Evolutionary conservation across 2,888 invertebrate species (phyloP).

Genomic region (Lymantria monacha): DNA sequence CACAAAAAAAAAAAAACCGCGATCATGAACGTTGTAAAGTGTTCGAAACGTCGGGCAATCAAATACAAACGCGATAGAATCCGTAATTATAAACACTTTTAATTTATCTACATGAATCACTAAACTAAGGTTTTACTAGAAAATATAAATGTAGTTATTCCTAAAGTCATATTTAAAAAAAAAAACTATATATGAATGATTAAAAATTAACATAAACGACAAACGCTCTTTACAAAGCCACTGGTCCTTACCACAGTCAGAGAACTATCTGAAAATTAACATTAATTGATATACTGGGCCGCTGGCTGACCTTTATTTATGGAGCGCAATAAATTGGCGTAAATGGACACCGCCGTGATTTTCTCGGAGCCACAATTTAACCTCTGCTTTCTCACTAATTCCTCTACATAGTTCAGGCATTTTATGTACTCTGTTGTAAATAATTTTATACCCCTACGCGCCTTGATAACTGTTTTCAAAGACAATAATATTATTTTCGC

Average conservation of each 20-base stretch:
- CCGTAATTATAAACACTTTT: too few relatives aligned
- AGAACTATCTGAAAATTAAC: constrained; percentile 32
- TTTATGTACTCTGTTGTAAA: constrained; percentile 1
- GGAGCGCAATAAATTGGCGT: constrained; percentile 34
- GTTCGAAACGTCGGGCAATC: too few relatives aligned
- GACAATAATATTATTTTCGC: not conserved
- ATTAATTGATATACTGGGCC: constrained; percentile 46
- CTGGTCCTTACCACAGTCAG: constrained; percentile 3
- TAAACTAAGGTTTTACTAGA: too few relatives aligned
- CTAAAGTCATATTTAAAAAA: too few relatives aligned
- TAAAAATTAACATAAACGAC: too few relatives aligned
- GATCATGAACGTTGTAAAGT: too few relatives aligned
- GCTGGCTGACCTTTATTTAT: constrained; percentile 36
- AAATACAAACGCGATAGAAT: too few relatives aligned
- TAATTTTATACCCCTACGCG: not conserved
- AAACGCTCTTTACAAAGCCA: constrained; percentile 7
- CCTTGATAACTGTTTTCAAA: not conserved
- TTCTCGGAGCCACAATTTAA: constrained; percentile 45
- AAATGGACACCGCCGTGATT: constrained; percentile 43
- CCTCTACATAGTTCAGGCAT: constrained; percentile 19
- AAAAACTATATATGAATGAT: too few relatives aligned
- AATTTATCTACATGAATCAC: too few relatives aligned
- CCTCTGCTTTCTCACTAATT: constrained; percentile 39
- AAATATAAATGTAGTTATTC: too few relatives aligned
- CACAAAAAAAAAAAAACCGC: too few relatives aligned